These are phyloP conservation scores for Drosophila navojoa DNA, from an alignment of 1,140 invertebrate species.

Conservation along the genomic window DNA sequence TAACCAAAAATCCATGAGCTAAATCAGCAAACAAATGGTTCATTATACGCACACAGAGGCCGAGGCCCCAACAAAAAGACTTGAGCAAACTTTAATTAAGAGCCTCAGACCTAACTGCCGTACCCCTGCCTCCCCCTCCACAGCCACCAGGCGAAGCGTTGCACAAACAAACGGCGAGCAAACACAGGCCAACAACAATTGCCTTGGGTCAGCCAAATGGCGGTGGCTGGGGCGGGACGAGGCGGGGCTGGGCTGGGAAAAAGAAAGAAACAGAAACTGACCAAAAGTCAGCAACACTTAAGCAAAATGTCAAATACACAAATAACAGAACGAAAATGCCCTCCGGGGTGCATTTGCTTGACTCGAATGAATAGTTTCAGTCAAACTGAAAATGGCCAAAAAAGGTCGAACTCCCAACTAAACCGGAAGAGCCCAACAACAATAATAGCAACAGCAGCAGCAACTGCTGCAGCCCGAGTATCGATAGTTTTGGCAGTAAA, in stretches of 20 bases:
- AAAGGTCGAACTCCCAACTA: conserved; percentile 47
- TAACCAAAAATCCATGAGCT: conserved; percentile 9
- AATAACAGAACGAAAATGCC: conserved; percentile 74
- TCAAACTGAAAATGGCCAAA: conserved; percentile 52
- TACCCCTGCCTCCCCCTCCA: not conserved
- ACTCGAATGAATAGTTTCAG: conserved; percentile 74
- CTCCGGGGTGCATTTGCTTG: conserved; percentile 75
- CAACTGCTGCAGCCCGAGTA: conserved; percentile 29
- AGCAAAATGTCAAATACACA: conserved; percentile 82
- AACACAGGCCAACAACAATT: conserved; percentile 52
- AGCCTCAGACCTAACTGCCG: conserved; percentile 16
- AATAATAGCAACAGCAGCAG: not conserved
- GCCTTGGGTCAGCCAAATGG: conserved; percentile 36
- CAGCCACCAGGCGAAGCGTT: conserved; percentile 20
- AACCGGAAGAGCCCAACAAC: conserved; percentile 1
- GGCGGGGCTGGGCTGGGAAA: not conserved
- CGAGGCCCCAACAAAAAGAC: conserved; percentile 49
- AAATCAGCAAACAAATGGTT: conserved; percentile 29
- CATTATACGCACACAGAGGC: conserved; percentile 25
- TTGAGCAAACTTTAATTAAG: conserved; percentile 77
- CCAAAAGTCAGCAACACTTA: conserved; percentile 81
- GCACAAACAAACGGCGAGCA: conserved; percentile 28
- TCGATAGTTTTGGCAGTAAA: conserved; percentile 61
- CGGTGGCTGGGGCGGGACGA: not conserved
- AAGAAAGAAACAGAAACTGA: conserved; percentile 38